Evolutionary conservation across 1,140 invertebrate genomes (phyloP).

Genomic region (Aleiodes sp.): DNA sequence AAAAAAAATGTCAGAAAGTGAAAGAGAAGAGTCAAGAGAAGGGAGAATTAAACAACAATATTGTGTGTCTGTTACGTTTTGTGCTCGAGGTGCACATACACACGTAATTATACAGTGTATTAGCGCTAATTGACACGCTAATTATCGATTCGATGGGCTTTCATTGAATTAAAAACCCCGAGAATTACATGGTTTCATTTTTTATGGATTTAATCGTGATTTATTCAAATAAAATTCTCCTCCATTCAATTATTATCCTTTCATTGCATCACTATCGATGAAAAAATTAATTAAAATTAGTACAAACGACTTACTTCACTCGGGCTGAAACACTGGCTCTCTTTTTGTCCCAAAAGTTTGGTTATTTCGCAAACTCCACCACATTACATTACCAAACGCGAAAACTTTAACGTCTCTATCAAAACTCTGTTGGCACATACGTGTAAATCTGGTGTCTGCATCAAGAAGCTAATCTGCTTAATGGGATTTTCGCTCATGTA

Average conservation of each 20-base stretch:
- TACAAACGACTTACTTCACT: too few species aligned
- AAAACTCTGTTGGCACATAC: slow-evolving; percentile 34
- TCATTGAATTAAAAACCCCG: slow-evolving; percentile 42
- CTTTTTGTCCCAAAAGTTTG: slow-evolving; percentile 6
- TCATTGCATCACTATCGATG: too few species aligned
- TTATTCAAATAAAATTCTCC: too few species aligned
- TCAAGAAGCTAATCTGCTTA: slow-evolving; percentile 50
- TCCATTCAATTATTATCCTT: too few species aligned
- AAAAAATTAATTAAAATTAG: too few species aligned
- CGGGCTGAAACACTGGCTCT: neutral
- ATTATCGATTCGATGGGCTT: slow-evolving; percentile 59
- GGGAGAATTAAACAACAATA: neutral
- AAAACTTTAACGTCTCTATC: slow-evolving; percentile 53
- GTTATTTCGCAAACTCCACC: slow-evolving; percentile 45
- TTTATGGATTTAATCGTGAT: too few species aligned
- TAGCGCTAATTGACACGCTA: slow-evolving; percentile 62
- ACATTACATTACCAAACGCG: slow-evolving; percentile 52
- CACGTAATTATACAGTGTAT: slow-evolving; percentile 59
- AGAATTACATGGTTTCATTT: slow-evolving; percentile 24
- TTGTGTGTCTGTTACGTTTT: neutral
- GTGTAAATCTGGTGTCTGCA: slow-evolving; percentile 47
- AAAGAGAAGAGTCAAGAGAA: slow-evolving; percentile 4
- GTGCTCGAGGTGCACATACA: slow-evolving; percentile 32
- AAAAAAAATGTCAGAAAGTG: neutral
- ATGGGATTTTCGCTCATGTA: slow-evolving; percentile 55